Conservation (phyloP, 2,888 invertebrate genomes). For the Sarcophaga variegata region DNA sequence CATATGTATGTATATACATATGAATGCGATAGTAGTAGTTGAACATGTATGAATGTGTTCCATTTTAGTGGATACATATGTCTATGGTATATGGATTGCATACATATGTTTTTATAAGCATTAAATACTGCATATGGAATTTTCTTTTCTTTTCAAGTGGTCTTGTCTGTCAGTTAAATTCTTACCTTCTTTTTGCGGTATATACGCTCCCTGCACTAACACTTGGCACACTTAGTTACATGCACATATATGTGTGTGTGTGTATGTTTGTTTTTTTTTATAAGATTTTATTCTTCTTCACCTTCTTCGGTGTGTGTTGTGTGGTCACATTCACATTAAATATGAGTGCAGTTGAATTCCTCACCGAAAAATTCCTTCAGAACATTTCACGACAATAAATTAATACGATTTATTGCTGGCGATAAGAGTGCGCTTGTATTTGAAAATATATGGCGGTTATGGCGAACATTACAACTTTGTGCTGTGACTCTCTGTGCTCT, state of each 20-base stretch:
- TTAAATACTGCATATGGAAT: neutral
- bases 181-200: neutral
- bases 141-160: neutral
- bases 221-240: too few relatives aligned
- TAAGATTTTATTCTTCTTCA: conserved; percentile 7
- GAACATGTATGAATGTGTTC: too few relatives aligned
- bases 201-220: too few relatives aligned
- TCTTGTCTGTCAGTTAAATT: conserved; percentile 36
- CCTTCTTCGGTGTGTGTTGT: conserved; percentile 33
- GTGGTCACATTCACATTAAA: conserved; percentile 75
- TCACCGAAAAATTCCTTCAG: conserved; percentile 71
- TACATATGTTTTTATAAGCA: neutral
- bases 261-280: neutral
- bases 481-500: neutral
- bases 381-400: conserved; percentile 79
- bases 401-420: conserved; percentile 80
- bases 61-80: neutral
- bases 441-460: conserved; percentile 49
- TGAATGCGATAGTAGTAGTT: too few relatives aligned
- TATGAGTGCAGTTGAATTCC: conserved; percentile 68
- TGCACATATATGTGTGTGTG: too few relatives aligned
- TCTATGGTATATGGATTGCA: neutral
- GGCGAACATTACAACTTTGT: neutral
- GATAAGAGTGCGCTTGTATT: conserved; percentile 75
- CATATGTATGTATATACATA: neutral